These are phyloP conservation scores for Leptothorax acervorum DNA, from an alignment of 2,888 invertebrate species.

Conservation along the genomic window DNA sequence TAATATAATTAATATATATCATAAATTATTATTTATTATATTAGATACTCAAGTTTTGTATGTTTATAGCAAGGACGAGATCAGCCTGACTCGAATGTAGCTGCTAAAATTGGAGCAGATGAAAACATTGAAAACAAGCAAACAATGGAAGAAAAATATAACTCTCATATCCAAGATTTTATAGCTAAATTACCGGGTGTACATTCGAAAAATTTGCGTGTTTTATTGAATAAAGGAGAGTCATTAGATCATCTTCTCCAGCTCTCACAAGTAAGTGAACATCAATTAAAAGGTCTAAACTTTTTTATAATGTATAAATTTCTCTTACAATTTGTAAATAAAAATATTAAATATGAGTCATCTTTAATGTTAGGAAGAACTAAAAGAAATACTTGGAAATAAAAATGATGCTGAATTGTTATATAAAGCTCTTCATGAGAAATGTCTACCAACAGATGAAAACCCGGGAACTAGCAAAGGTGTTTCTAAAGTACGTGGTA, in stretches of 20 bases:
- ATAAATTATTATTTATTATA: neutral
- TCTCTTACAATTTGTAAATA: neutral
- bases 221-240: slow-evolving; percentile 91
- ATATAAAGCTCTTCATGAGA: slow-evolving; percentile 90
- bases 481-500: slow-evolving; percentile 77
- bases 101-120: slow-evolving; percentile 91
- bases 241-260: slow-evolving; percentile 89
- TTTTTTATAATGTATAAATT: neutral
- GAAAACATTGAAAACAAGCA: slow-evolving; percentile 86
- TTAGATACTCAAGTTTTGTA: slow-evolving; percentile 7
- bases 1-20: neutral
- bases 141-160: slow-evolving; percentile 88
- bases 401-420: slow-evolving; percentile 90
- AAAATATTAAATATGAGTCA: slow-evolving; percentile 15
- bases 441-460: slow-evolving; percentile 87
- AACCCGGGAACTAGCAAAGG: slow-evolving; percentile 54
- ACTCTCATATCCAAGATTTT: slow-evolving; percentile 91
- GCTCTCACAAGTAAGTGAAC: slow-evolving; percentile 86
- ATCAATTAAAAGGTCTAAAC: neutral
- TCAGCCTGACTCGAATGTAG: slow-evolving; percentile 92
- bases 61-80: slow-evolving; percentile 90
- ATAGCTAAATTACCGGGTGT: slow-evolving; percentile 96
- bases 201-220: slow-evolving; percentile 93
- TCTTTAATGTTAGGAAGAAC: slow-evolving; percentile 87
- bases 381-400: slow-evolving; percentile 91